These are phyloP conservation scores for Kuschelorhynchus macadamiae DNA, from an alignment of 2,888 invertebrate genomes.

Conservation along the genomic window DNA sequence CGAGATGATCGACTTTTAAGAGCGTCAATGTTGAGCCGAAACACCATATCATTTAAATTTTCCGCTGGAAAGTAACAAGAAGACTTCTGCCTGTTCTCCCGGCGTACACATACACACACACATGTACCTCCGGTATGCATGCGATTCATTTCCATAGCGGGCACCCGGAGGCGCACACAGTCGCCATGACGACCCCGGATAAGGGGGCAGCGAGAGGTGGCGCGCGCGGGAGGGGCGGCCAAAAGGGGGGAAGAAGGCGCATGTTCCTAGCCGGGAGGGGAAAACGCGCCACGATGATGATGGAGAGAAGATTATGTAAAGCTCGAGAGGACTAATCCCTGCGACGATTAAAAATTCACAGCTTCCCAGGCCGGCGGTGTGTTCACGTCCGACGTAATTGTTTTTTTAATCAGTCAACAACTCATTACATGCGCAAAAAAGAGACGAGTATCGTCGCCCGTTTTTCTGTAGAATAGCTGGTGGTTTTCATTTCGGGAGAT, in stretches of 20 bases:
- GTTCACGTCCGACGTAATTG: conserved; percentile 49
- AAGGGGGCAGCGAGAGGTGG: conserved; percentile 11
- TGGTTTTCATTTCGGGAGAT: conserved; percentile 18
- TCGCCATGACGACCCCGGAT: conserved; percentile 38
- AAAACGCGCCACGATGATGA: conserved; percentile 38
- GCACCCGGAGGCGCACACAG: conserved; percentile 40
- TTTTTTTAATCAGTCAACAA: conserved; percentile 53
- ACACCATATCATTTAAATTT: not conserved
- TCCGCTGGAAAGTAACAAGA: conserved; percentile 33
- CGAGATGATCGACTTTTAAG: too few species aligned
- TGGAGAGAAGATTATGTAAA: conserved; percentile 50
- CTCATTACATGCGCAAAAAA: conserved; percentile 47
- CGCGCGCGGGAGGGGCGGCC: conserved; percentile 10
- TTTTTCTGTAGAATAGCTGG: conserved; percentile 18
- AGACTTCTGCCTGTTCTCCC: conserved; percentile 40
- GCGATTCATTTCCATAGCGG: conserved; percentile 49
- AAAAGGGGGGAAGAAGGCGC: conserved; percentile 43
- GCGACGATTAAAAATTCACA: conserved; percentile 58
- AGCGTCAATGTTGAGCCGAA: too few species aligned
- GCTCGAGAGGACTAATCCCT: conserved; percentile 55
- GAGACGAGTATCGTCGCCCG: conserved; percentile 14
- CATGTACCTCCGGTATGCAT: conserved; percentile 34
- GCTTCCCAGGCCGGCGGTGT: conserved; percentile 34
- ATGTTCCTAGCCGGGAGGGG: conserved; percentile 44
- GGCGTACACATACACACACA: conserved; percentile 35